Base-by-base conservation (phyloP, 2,797 vertebrate genomes). In the Enoplosus armatus region DNA sequence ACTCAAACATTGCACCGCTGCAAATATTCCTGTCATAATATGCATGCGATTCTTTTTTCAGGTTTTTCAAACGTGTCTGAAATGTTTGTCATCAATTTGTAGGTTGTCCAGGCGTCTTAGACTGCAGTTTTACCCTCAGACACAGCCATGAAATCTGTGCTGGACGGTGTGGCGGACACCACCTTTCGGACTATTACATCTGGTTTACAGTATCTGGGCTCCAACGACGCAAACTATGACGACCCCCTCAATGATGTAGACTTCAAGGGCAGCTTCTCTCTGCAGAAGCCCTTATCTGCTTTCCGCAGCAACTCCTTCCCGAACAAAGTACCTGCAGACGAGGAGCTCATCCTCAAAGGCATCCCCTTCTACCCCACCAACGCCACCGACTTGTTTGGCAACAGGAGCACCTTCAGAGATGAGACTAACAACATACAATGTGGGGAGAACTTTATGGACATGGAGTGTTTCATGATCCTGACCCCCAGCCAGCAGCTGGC, bases 391-490 rank as follows among this genome's bases (percentile, higher is more conserved):
- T 94, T 97, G 87, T 97, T 97, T 85, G 95, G 96, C 84, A 98
- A 98, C 94, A 95, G 97, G 92, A 98, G 96, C 77, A 88, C 96
- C 0, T 96, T 97, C 3, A 95, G 94, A 8, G 97, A 98, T 64
- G 97, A 96, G 62, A 96, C 97, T 3, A 96, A 95, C 51, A 97
- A 90, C 63, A 95, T 99, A 86, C 97, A 99, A 72, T 99, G 98
- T 22, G 98, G 98, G 45, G 98, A 99, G 94, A 99, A 99, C 95
- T 99, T 99, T 81, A 98, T 99, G 98, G 98, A 99, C 96, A 99
- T 99, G 98, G 98, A 99, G 88, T 99, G 98, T 83, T 99, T 99
- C 92, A 99, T 99, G 98, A 99, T 99, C 85, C 95, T 99, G 91
- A 99, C 97, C 33, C 98, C 98, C 62, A 98, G 97, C 88, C 98